Conservation (phyloP, 2,113 vertebrate genomes). For the Austrofundulus limnaeus region DNA sequence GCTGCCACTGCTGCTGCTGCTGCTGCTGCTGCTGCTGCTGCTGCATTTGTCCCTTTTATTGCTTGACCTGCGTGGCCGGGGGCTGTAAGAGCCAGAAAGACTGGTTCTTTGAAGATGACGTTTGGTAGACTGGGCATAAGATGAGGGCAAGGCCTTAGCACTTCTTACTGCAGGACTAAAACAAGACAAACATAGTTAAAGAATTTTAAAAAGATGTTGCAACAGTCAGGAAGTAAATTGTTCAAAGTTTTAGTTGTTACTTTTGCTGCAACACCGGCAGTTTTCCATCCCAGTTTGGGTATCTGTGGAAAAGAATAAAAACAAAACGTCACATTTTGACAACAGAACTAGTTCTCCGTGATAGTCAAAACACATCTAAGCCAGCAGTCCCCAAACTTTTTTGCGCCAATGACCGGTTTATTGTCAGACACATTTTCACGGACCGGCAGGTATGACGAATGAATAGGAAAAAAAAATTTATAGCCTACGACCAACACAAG, state of each 20-base stretch:
- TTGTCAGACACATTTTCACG: too few relatives aligned
- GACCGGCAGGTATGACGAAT: too few relatives aligned
- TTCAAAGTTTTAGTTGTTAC: too few relatives aligned
- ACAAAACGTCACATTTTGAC: not conserved
- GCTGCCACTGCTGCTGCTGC: too few relatives aligned
- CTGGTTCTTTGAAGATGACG: constrained; percentile 19
- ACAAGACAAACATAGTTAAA: not conserved
- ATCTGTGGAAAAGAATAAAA: constrained; percentile 69
- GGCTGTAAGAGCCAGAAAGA: not conserved
- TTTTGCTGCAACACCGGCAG: constrained; percentile 44
- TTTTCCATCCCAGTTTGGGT: constrained; percentile 89
- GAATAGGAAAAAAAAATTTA: too few relatives aligned
- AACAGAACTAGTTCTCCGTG: not conserved
- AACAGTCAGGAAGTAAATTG: not conserved
- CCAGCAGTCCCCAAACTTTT: too few relatives aligned
- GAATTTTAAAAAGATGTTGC: not conserved
- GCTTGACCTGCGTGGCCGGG: not conserved
- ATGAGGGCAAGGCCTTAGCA: not conserved
- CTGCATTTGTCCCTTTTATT: not conserved
- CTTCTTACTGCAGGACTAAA: constrained; percentile 27
- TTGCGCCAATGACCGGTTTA: too few relatives aligned
- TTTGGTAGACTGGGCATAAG: constrained; percentile 28
- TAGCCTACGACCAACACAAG: too few relatives aligned
- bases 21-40: too few relatives aligned
- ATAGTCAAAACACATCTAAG: not conserved